A percentile compares a stretch with the other conserved stretches of the same genome.
These are phyloP conservation scores for Brachyistius frenatus DNA, from an alignment of 2,113 vertebrate species.

Conservation along the genomic window DNA sequence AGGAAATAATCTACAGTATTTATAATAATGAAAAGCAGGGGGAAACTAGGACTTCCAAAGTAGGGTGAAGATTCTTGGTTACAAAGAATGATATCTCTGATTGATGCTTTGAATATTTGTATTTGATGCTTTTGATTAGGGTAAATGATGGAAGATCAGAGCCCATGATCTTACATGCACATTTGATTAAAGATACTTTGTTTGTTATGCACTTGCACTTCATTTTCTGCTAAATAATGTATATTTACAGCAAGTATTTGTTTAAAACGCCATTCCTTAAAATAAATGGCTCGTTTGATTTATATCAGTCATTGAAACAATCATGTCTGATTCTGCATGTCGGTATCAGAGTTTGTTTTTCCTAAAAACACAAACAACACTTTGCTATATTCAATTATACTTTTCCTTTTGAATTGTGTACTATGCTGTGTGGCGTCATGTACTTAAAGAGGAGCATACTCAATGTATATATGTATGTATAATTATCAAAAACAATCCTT, in stretches of 20 bases:
- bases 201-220: not conserved
- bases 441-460: slow-evolving; percentile 25
- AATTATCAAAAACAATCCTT: not conserved
- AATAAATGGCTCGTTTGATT: not conserved
- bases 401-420: not conserved
- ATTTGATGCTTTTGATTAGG: not conserved
- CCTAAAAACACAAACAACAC: not conserved
- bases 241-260: not conserved
- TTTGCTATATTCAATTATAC: not conserved
- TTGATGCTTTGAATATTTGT: not conserved
- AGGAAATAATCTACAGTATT: too few species aligned
- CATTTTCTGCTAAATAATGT: not conserved
- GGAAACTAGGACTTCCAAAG: not conserved
- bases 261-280: not conserved
- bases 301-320: not conserved
- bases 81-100: not conserved
- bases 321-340: slow-evolving; percentile 4
- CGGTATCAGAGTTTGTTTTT: not conserved
- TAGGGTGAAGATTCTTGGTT: not conserved
- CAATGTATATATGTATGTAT: slow-evolving; percentile 5
- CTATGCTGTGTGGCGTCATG: slow-evolving; percentile 30
- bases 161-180: not conserved
- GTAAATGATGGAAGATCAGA: not conserved
- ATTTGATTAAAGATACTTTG: not conserved
- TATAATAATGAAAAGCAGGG: too few species aligned